Evolutionary conservation across 1,140 invertebrate species (phyloP).

Genomic region (Luehdorfia chinensis): DNA sequence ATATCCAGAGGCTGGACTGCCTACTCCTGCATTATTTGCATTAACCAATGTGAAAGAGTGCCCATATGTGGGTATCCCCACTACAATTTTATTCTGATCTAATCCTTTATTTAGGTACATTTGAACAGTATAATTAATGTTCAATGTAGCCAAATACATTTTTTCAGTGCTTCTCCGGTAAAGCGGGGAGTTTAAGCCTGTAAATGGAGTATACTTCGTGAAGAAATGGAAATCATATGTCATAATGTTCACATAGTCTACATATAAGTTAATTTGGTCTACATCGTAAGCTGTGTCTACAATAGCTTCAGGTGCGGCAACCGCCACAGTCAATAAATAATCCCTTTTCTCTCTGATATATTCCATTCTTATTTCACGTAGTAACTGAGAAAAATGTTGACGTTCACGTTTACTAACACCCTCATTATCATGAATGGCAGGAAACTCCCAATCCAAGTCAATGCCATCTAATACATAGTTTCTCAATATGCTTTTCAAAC

Average conservation of each 20-base stretch:
- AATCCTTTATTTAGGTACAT: slow-evolving; percentile 90
- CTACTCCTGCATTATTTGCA: slow-evolving; percentile 80
- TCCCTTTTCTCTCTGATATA: slow-evolving; percentile 78
- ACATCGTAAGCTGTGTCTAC: slow-evolving; percentile 87
- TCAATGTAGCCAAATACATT: slow-evolving; percentile 84
- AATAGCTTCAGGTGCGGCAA: slow-evolving; percentile 85
- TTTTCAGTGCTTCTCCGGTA: slow-evolving; percentile 79
- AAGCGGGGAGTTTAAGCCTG: slow-evolving; percentile 89
- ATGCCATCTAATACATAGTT: slow-evolving; percentile 86
- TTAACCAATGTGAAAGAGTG: slow-evolving; percentile 87
- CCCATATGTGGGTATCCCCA: slow-evolving; percentile 95
- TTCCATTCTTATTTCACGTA: slow-evolving; percentile 83
- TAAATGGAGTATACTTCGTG: slow-evolving; percentile 85
- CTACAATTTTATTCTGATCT: slow-evolving; percentile 88
- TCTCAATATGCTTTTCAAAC: slow-evolving; percentile 80
- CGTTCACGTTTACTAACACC: slow-evolving; percentile 72
- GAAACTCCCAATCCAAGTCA: slow-evolving; percentile 94
- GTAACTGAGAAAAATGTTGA: slow-evolving; percentile 84
- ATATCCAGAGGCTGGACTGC: slow-evolving; percentile 83
- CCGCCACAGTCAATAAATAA: slow-evolving; percentile 85
- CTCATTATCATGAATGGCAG: slow-evolving; percentile 72
- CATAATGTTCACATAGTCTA: slow-evolving; percentile 94
- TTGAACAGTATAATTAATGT: slow-evolving; percentile 89
- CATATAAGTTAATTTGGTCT: slow-evolving; percentile 85
- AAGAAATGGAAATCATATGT: slow-evolving; percentile 93